Evolutionary conservation across 30 jellyfish, hydroid and myxozoan genomes (phyloP).

Genomic region (Turritopsis rubra): DNA sequence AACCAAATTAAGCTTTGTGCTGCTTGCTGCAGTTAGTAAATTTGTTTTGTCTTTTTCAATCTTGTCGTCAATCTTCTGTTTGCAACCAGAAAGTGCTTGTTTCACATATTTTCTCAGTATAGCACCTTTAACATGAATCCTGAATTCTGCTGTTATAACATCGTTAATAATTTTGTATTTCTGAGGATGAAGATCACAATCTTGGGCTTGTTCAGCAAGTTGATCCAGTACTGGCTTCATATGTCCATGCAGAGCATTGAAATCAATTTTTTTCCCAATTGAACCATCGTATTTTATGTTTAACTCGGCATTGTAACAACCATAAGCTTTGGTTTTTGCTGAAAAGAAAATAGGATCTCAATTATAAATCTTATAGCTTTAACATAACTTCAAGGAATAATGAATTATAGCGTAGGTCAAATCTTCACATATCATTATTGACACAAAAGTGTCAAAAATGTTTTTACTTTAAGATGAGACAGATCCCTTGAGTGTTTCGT

Average conservation of each 20-base stretch:
- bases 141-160: background rate
- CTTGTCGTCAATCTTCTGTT: background rate
- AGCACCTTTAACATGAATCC: background rate
- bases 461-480: no score
- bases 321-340: slow-evolving; percentile 22
- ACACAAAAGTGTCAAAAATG: no score
- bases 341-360: background rate
- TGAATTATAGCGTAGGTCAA: no score
- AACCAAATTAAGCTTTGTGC: background rate
- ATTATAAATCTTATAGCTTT: no score
- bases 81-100: background rate
- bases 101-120: background rate
- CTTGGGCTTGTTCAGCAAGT: background rate
- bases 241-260: background rate
- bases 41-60: background rate
- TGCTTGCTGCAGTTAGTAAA: background rate
- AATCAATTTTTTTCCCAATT: background rate
- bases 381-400: no score
- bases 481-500: no score
- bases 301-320: slow-evolving; percentile 12
- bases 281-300: background rate
- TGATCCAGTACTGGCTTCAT: slow-evolving; percentile 16
- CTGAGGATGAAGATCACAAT: background rate
- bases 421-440: no score
- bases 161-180: background rate